Conservation (phyloP, 2,113 vertebrate genomes). For the Gallinago paraguaiae region DNA sequence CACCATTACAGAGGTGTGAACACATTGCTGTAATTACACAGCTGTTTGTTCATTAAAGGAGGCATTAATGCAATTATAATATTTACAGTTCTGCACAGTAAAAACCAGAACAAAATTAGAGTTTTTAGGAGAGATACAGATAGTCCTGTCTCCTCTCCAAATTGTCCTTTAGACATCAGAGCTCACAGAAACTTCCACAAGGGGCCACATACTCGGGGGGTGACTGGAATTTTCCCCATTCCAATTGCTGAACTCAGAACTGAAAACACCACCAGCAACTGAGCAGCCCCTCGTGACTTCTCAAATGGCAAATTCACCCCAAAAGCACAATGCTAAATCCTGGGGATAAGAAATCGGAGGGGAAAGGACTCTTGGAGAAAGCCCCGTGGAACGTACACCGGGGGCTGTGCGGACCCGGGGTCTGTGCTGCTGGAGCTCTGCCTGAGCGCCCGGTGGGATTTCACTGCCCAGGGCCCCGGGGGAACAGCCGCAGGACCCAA, state of each 20-base stretch:
- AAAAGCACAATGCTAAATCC: background rate
- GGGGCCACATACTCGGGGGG: accelerated
- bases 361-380: background rate
- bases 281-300: background rate
- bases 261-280: no score
- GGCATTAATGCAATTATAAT: background rate
- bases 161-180: background rate
- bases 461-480: no score
- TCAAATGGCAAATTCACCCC: background rate
- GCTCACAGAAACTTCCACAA: background rate
- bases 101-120: background rate
- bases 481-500: background rate
- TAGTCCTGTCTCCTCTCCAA: background rate
- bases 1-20: background rate
- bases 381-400: accelerated
- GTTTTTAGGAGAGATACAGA: background rate
- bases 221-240: background rate
- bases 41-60: background rate
- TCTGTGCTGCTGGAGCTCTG: background rate
- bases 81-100: background rate
- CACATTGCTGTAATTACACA: background rate
- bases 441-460: no score
- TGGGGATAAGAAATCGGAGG: background rate
- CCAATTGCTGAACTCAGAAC: background rate
- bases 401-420: background rate